Percentiles rank a stretch among this genome's conserved stretches.
These are phyloP conservation scores for Cyclopterus lumpus DNA, from an alignment of 2,797 vertebrate genomes.

Conservation along the genomic window DNA sequence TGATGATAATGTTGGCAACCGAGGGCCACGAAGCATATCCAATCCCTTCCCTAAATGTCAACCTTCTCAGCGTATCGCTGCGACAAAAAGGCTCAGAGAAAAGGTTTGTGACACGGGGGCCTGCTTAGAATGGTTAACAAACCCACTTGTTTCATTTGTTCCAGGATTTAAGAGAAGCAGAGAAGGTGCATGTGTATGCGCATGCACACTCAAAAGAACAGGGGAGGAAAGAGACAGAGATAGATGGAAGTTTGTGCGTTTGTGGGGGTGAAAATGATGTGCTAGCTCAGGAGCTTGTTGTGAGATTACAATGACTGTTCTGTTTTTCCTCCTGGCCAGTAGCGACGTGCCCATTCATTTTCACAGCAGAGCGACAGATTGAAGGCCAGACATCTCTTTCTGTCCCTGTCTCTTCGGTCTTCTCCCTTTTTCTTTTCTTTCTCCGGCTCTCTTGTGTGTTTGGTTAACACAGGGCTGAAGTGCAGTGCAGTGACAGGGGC, in stretches of 20 bases:
- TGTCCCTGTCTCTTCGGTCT: constrained; percentile 18
- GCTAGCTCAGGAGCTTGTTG: constrained; percentile 51
- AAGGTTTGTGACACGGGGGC: constrained; percentile 51
- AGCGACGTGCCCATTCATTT: constrained; percentile 59
- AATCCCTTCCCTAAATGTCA: constrained; percentile 79
- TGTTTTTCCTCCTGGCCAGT: constrained; percentile 59
- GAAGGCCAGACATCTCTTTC: constrained; percentile 68
- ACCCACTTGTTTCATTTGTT: constrained; percentile 24
- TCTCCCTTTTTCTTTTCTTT: neutral
- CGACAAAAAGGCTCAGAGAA: constrained; percentile 49
- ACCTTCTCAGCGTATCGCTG: constrained; percentile 32
- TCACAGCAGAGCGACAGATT: constrained; percentile 48
- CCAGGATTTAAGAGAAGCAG: constrained; percentile 11
- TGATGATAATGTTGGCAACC: constrained; percentile 73
- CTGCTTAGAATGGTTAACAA: constrained; percentile 63
- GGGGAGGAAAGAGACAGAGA: constrained; percentile 31
- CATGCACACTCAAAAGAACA: constrained; percentile 4
- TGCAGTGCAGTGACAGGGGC: constrained; percentile 46
- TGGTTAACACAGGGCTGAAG: constrained; percentile 59
- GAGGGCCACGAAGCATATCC: constrained; percentile 70
- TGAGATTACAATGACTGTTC: constrained; percentile 63
- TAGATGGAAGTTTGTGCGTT: constrained; percentile 32
- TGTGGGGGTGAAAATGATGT: constrained; percentile 43
- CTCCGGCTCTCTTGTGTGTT: constrained; percentile 18
- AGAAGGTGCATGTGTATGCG: neutral